Evolutionary conservation across 2,888 invertebrate genomes (phyloP), one percentile per base, ranked within the genome.

Genomic region (Drosophila anceps): DNA sequence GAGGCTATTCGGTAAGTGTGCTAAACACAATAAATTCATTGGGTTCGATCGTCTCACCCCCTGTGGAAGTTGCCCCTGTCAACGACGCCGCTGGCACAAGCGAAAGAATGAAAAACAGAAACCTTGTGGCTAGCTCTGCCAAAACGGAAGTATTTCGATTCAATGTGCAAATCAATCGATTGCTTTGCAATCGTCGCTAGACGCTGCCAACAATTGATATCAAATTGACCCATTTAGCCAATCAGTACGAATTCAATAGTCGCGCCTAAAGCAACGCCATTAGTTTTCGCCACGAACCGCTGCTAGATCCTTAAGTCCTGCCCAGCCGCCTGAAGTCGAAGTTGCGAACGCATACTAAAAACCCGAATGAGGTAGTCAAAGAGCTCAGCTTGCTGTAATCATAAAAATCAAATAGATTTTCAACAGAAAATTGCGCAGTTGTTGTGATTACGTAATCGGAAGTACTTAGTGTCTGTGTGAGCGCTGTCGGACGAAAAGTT

Each of bases 1-100:
- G 99, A 99, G 94, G 94, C 96, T 89, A 97, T 99, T 93, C 98
- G 98, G 99, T 99, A 94, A 96, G 96, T 92, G 54, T 48, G 37
- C 35, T 6, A 6, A 27, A 0, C 27, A 12, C n/a, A 4, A 6
- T 12, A 2, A 6, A n/a, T 24, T 27, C 24, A 37, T 5, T 51
- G 20, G 2, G 51, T n/a, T 35, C 51, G 6, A 10, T 20, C 10
- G 53, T 39, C 53, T 29, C 15, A 13, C 8, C 27, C 77, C 73
- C 37, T 24, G 62, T 71, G 82, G 80, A 82, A 82, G 86, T 84
- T 70, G 72, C 63, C 60, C n/a, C 63, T 67, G 62, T 35, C 44
- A 41, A 35, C 68, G 58, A 29, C 76, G 78, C 71, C 84, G n/a
- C 73, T 82, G 84, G n/a, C 46, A 41, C 33, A 33, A 33, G 33